phyloP scores from a whole-genome alignment of 2,113 vertebrate species.

The Pygoscelis adeliae region DNA sequence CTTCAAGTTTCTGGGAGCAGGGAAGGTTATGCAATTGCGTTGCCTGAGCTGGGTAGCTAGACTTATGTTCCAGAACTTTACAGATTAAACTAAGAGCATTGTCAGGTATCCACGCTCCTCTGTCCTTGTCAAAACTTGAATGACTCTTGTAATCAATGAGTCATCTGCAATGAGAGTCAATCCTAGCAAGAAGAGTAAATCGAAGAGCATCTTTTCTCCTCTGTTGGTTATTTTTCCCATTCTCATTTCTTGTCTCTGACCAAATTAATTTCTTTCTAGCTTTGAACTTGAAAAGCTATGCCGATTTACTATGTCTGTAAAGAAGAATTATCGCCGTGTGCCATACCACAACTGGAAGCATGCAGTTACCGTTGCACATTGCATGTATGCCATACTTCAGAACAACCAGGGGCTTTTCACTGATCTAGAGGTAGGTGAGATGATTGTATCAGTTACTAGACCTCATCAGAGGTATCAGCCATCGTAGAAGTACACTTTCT shows the following conservation, averaged over 20 bases:
- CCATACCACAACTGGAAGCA: slow-evolving; percentile 99
- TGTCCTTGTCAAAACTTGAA: not conserved
- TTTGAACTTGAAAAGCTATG: slow-evolving; percentile 97
- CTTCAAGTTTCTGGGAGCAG: not conserved
- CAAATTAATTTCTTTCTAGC: slow-evolving; percentile 66
- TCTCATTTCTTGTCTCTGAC: not conserved
- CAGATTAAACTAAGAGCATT: not conserved
- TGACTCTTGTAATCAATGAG: not conserved
- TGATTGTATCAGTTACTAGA: not conserved
- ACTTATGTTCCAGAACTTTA: not conserved
- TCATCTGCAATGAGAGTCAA: not conserved
- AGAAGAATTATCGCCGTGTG: slow-evolving; percentile 96
- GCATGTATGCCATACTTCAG: slow-evolving; percentile 96
- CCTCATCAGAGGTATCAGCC: not conserved
- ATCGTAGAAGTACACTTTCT: not conserved
- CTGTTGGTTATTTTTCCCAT: not conserved
- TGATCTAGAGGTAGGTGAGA: slow-evolving; percentile 88
- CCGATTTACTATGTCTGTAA: slow-evolving; percentile 97
- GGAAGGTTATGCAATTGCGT: not conserved
- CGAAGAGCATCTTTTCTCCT: not conserved
- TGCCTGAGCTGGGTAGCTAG: not conserved
- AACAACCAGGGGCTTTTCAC: slow-evolving; percentile 88
- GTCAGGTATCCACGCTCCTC: not conserved
- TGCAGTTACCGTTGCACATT: slow-evolving; percentile 93
- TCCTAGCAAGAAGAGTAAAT: not conserved